Base-by-base conservation (phyloP, 2,113 vertebrate species). In the Taurulus bubalis region DNA sequence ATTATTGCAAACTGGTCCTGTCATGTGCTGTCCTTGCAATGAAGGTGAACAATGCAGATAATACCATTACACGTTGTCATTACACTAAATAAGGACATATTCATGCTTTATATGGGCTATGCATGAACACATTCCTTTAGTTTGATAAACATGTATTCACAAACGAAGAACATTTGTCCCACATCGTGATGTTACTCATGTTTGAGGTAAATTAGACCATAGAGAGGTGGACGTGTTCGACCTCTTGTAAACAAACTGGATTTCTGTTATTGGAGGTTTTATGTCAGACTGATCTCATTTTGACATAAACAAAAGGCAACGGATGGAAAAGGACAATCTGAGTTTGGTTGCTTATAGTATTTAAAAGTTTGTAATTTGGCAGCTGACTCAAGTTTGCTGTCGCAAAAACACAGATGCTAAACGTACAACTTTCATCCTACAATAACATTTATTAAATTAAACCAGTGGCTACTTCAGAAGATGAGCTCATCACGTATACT, bases 361-460 rank as follows among this genome's bases (percentile, higher is more conserved):
- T 18, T 45, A n/a, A 36, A 62, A n/a, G 32, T 36, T 22, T 14
- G 36, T n/a, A 40, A 64, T 38, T 1, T 42, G 22, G 6, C 12
- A 65, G 36, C 36, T 65, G 62, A 65, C 36, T 65, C 38, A 65
- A n/a, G 18, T 63, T 36, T 36, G 30, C 6, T 63, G 32, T 63
- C 12, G 34, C 2, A 36, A 36, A 16, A 63, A 34, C 20, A 64
- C 36, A 64, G 62, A 64, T 6, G 6, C 6, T 40, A 40, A 38
- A 62, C 32, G 22, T 8, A 30, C n/a, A 26, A 24, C n/a, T 24
- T 16, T 65, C 5, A 40, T 40, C 22, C 36, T 40, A 26, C 36
- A 24, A 3, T 8, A 0, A n/a, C 24, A 42, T 65, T 0, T 4
- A 40, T n/a, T 26, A 2, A 16, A 16, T 42, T 45, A 18, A 42